A percentile compares a stretch with the other conserved stretches of the same genome.
These are phyloP conservation scores for Stenoptilia bipunctidactyla DNA, from an alignment of 2,888 invertebrate species.

Conservation along the genomic window DNA sequence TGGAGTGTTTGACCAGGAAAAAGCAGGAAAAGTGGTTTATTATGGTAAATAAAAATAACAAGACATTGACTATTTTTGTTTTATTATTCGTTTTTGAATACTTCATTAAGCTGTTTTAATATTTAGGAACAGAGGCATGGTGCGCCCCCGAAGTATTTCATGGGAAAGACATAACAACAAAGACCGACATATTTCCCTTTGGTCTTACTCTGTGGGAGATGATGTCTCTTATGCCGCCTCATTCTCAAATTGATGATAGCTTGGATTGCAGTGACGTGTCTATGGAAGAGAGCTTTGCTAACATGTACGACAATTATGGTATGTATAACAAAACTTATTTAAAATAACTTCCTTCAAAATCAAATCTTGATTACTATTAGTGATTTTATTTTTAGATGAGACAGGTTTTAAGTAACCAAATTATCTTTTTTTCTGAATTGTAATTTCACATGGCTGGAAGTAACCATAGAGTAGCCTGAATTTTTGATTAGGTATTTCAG, in stretches of 20 bases:
- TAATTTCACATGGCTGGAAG: too few relatives aligned
- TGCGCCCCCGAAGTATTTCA: conserved; percentile 81
- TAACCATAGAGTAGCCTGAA: too few relatives aligned
- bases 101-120: background rate
- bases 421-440: too few relatives aligned
- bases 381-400: too few relatives aligned
- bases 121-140: conserved; percentile 82
- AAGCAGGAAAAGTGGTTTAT: conserved; percentile 68
- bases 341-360: too few relatives aligned
- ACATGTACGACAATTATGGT: conserved; percentile 44
- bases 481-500: too few relatives aligned
- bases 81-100: background rate
- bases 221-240: conserved; percentile 79
- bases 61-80: too few relatives aligned
- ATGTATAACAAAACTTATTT: too few relatives aligned
- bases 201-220: conserved; percentile 88
- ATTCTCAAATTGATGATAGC: conserved; percentile 41
- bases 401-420: too few relatives aligned
- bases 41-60: conserved; percentile 51
- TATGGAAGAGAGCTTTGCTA: conserved; percentile 28
- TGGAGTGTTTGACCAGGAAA: conserved; percentile 70
- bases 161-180: conserved; percentile 73
- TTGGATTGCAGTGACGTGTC: conserved; percentile 29
- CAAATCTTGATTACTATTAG: too few relatives aligned
- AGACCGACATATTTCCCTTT: conserved; percentile 85